Base-by-base conservation (phyloP, 2,888 invertebrate genomes). In the Trissoscelio sp. region DNA sequence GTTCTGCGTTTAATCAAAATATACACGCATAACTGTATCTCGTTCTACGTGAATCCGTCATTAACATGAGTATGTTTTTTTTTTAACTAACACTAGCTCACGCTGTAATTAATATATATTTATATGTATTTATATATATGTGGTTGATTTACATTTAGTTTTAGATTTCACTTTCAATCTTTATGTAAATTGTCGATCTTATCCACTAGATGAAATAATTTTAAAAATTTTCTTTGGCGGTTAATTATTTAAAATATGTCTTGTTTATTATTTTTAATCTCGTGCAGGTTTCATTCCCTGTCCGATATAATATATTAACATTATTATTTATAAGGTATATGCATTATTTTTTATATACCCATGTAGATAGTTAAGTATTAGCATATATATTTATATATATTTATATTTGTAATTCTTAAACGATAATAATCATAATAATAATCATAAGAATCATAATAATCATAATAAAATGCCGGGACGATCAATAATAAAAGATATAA, bases 211-310 rank as follows among this genome's bases (percentile, higher is more conserved):
- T 88, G 85, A 86, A 86, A 86, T 84, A 84, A 86, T 83, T 88
- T 89, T 88, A 90, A 89, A 89, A 90, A 89, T 87, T 88, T 89
- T 86, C 53, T 90, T 91, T 91, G 90, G 90, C 90, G 89, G 88
- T 88, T 90, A 90, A 88, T 91, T 91, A 91, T 89, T 90, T 90
- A 91, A 91, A 90, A 90, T 91, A 91, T 90, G 89, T 89, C 88
- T 88, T 90, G 86, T 89, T 83, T 85, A 80, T 82, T 83, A 84
- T 83, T 83, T 73, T 82, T 74, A 74, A 80, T 80, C 74, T 80
- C 80, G 80, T 70, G 79, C 79, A 85, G 85, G 84, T 80, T 81
- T 79, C 57, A 79, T 66, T 44, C 44, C 82, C 78, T 83, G 82
- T 58, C 83, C 79, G 77, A 83, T 80, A 84, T 83, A 80, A 81